Conservation (phyloP, 2,113 vertebrate genomes). For the Eptesicus fuscus region DNA sequence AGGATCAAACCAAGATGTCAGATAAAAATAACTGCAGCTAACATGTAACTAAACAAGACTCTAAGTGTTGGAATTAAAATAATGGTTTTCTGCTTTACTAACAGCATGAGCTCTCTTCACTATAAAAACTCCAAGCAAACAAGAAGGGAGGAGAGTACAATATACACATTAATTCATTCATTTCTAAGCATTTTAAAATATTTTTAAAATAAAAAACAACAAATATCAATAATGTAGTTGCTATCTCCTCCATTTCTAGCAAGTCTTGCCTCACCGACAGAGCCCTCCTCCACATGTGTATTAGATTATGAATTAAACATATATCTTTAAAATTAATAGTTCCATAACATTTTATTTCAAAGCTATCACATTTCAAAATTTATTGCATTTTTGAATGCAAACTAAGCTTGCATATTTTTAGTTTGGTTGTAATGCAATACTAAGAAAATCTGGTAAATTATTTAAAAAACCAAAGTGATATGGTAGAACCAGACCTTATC, state of each 20-base stretch:
- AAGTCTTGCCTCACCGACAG: neutral
- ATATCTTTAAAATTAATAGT: neutral
- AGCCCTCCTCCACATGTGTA: neutral
- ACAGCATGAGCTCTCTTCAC: neutral
- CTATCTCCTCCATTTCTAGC: neutral
- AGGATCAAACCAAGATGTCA: neutral
- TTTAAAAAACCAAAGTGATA: neutral
- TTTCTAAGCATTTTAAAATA: neutral
- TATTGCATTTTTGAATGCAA: neutral
- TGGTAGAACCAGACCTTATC: neutral
- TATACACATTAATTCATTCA: neutral
- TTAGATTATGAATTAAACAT: neutral
- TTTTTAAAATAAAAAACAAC: neutral
- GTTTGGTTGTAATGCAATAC: neutral
- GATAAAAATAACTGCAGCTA: neutral
- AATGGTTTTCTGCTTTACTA: neutral
- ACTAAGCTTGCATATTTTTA: neutral
- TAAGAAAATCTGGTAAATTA: neutral
- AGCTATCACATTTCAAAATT: neutral
- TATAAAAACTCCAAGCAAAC: neutral
- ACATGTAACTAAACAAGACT: conserved; percentile 8
- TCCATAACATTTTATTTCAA: neutral
- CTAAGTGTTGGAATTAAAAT: neutral
- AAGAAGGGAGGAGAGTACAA: neutral
- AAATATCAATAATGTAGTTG: neutral